Conservation (phyloP, 23 tunicate species). For the Styela plicata region DNA sequence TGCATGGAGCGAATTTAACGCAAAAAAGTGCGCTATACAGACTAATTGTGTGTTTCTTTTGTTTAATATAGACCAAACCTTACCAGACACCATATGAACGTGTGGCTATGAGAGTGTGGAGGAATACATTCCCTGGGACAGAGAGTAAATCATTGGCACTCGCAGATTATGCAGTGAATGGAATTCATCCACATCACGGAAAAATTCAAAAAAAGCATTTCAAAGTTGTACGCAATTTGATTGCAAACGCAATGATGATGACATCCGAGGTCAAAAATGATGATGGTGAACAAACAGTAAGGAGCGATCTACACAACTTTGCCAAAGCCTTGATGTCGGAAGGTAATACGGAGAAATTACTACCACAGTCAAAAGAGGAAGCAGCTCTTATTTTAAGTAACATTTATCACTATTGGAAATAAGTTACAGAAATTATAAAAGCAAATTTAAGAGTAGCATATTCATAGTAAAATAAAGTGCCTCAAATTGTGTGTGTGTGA, state of each 20-base stretch:
- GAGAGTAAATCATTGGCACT: conserved; percentile 1
- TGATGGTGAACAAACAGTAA: background rate
- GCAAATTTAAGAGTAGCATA: no score
- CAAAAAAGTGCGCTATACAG: no score
- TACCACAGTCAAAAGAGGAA: no score
- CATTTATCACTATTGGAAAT: no score
- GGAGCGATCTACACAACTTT: background rate
- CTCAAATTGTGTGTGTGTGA: no score
- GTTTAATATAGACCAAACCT: background rate
- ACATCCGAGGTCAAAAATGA: background rate
- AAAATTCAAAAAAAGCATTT: background rate
- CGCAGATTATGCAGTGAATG: background rate
- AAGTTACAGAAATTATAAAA: no score
- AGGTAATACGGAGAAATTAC: no score
- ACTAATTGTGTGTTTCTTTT: no score
- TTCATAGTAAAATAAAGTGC: no score
- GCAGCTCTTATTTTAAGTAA: no score
- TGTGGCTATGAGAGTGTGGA: background rate
- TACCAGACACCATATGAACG: background rate
- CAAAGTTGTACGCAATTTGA: background rate
- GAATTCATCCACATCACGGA: background rate
- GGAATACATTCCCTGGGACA: background rate
- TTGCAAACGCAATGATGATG: background rate
- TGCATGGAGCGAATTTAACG: no score
- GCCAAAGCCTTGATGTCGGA: no score